Conservation (phyloP, 1,140 invertebrate species). For the Caerostris extrusa region DNA sequence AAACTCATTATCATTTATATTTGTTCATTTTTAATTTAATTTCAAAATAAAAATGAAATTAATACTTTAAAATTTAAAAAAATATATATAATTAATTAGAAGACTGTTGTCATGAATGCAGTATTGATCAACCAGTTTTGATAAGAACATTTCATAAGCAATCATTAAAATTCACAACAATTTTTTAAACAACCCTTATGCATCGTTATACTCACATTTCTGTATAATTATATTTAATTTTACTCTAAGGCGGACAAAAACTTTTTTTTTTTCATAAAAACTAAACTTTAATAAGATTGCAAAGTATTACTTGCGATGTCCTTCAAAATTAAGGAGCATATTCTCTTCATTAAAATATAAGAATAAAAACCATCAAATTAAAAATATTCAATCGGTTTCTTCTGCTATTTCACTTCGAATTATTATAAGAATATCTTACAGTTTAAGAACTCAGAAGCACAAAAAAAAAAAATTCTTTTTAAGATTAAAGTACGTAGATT, state of each 20-base stretch:
- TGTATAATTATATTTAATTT: neutral
- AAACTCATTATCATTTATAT: no score
- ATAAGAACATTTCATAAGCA: no score
- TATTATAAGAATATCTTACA: neutral
- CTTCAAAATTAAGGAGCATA: slow-evolving; percentile 7
- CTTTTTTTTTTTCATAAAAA: neutral
- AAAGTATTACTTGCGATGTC: neutral
- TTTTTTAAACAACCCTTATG: no score
- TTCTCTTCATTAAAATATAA: slow-evolving; percentile 8
- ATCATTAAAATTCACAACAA: no score
- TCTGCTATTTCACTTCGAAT: neutral
- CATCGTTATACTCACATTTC: no score
- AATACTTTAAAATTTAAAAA: no score
- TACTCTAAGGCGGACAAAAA: neutral
- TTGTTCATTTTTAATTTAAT: no score
- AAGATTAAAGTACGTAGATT: no score
- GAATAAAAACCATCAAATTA: neutral
- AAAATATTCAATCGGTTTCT: neutral
- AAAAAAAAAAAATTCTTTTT: neutral
- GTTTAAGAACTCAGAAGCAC: neutral
- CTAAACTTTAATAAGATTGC: neutral
- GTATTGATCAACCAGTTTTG: no score
- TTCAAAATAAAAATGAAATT: no score
- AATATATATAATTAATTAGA: no score
- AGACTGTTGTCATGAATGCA: no score